phyloP scores from a whole-genome alignment of 2,888 invertebrate species.

The Watsonalla binaria region DNA sequence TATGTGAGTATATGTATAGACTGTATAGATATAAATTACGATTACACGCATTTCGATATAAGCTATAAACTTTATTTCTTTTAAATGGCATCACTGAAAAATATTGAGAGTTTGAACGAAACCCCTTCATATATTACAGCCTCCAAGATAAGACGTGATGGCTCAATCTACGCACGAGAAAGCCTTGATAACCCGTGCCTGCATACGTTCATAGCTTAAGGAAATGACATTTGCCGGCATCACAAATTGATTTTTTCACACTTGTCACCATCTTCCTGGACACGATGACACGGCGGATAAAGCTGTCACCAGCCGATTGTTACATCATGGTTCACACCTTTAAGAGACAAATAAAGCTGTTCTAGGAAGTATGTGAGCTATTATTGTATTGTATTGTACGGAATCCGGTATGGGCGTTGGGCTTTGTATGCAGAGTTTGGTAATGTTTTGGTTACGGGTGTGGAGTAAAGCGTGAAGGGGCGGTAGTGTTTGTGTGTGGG shows the following conservation, averaged over 20 bases:
- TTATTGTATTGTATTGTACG: slow-evolving; percentile 10
- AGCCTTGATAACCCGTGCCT: slow-evolving; percentile 14
- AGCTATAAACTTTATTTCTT: too few species aligned
- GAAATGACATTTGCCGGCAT: slow-evolving; percentile 21
- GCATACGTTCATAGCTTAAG: slow-evolving; percentile 10
- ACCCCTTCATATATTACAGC: background rate
- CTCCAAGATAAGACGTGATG: background rate
- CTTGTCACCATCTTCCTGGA: slow-evolving; percentile 30
- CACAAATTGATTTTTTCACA: slow-evolving; percentile 17
- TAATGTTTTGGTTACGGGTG: background rate
- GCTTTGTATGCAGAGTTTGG: slow-evolving; percentile 17
- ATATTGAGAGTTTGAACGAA: background rate
- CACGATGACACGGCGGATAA: slow-evolving; percentile 29
- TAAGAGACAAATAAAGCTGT: slow-evolving; percentile 19
- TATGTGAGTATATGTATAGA: too few species aligned
- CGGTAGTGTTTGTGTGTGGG: slow-evolving; percentile 2
- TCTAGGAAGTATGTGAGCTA: slow-evolving; percentile 19
- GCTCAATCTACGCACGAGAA: background rate
- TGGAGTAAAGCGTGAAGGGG: slow-evolving; percentile 8
- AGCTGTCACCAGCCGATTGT: slow-evolving; percentile 24
- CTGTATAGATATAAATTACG: too few species aligned
- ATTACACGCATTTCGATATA: too few species aligned
- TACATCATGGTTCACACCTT: slow-evolving; percentile 30
- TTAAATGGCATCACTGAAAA: background rate
- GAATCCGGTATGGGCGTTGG: slow-evolving; percentile 16